Percentiles rank a stretch among this genome's conserved stretches.
These are phyloP conservation scores for Parnassius apollo DNA, from an alignment of 2,888 invertebrate species.

Conservation along the genomic window DNA sequence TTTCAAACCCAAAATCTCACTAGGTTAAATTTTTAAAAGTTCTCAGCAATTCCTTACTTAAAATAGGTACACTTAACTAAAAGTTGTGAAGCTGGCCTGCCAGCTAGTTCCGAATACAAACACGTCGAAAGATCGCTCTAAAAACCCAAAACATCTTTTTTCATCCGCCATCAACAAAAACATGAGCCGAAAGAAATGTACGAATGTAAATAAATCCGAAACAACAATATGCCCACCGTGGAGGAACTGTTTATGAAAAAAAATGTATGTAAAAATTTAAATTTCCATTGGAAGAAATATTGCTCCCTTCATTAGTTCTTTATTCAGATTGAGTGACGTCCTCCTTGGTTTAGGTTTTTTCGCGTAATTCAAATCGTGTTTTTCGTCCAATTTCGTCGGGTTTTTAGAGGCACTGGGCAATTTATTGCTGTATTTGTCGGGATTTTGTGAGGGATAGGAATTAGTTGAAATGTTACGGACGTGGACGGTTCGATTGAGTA, in stretches of 20 bases:
- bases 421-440: constrained; percentile 68
- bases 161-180: constrained; percentile 58
- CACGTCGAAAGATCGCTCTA: constrained; percentile 46
- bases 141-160: constrained; percentile 59
- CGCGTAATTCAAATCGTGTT: constrained; percentile 55
- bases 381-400: constrained; percentile 62
- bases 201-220: constrained; percentile 69
- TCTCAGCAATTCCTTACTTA: too few species aligned
- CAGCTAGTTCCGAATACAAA: constrained; percentile 47
- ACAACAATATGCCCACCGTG: constrained; percentile 69
- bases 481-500: constrained; percentile 8
- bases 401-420: constrained; percentile 58
- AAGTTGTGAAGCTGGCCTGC: constrained; percentile 36
- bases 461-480: constrained; percentile 39
- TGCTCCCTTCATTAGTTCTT: constrained; percentile 66
- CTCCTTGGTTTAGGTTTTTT: constrained; percentile 40
- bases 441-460: constrained; percentile 41
- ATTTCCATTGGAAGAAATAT: constrained; percentile 68
- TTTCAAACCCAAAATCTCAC: too few species aligned
- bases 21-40: too few species aligned
- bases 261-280: constrained; percentile 61
- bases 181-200: constrained; percentile 39
- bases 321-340: constrained; percentile 66
- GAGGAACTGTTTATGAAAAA: constrained; percentile 37
- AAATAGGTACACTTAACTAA: not conserved